These are phyloP conservation scores for Grammomys surdaster DNA, from an alignment of 2,113 vertebrate species.

Conservation along the genomic window DNA sequence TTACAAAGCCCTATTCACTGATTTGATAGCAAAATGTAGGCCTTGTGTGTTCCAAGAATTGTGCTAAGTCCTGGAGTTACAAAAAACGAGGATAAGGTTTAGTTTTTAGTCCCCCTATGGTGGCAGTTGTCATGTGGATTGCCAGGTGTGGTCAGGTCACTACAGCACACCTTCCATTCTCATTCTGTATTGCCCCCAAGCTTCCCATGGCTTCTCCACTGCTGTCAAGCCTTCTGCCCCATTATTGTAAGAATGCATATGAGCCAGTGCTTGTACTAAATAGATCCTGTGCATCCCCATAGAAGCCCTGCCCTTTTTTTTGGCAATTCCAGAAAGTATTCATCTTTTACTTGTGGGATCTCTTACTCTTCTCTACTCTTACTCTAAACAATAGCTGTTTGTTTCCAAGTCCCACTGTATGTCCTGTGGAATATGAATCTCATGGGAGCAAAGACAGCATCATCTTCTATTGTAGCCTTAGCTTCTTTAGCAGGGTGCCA, in stretches of 20 bases:
- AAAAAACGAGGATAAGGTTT: neutral
- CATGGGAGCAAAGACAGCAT: neutral
- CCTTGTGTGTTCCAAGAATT: slow-evolving; percentile 21
- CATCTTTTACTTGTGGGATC: neutral
- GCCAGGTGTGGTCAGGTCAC: neutral
- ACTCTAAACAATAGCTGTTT: neutral
- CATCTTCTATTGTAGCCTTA: neutral
- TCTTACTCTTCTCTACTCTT: neutral
- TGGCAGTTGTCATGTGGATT: neutral
- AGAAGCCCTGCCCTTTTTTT: neutral
- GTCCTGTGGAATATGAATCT: neutral
- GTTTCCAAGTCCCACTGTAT: neutral
- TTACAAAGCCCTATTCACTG: slow-evolving; percentile 38
- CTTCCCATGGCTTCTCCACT: neutral
- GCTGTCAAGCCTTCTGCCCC: neutral
- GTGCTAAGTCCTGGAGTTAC: neutral
- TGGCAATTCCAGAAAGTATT: neutral
- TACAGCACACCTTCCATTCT: neutral
- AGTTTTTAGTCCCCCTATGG: neutral
- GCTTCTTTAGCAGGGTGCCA: neutral
- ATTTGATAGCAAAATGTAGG: slow-evolving; percentile 20
- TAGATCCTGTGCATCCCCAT: neutral
- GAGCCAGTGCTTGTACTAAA: neutral
- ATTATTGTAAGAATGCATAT: neutral
- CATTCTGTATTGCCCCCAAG: neutral